Evolutionary conservation across 2,113 vertebrate species (phyloP).

Genomic region (Cottus gobio): DNA sequence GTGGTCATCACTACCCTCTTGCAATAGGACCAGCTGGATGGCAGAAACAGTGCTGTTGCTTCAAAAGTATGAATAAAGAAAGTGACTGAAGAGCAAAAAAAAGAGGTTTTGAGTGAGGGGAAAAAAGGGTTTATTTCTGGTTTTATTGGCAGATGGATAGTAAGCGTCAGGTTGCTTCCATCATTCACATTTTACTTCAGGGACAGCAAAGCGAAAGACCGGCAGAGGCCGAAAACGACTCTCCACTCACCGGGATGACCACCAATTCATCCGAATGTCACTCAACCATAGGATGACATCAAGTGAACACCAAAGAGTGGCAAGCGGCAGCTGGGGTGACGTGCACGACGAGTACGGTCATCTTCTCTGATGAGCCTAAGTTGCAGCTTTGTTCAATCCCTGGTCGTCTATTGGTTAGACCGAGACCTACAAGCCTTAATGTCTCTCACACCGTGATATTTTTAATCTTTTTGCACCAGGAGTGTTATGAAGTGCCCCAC

Average conservation of each 20-base stretch:
- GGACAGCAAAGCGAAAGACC: conserved; percentile 2
- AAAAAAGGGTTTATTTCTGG: background rate
- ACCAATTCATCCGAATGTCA: background rate
- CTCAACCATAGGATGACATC: background rate
- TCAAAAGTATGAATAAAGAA: background rate
- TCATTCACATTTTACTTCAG: conserved; percentile 28
- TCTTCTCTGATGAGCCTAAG: background rate
- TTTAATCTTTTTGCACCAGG: background rate
- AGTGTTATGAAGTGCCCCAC: background rate
- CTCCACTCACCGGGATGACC: background rate
- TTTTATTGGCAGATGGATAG: background rate
- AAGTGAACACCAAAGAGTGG: no score
- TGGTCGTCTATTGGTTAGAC: background rate
- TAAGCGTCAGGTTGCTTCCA: conserved; percentile 25
- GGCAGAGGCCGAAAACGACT: conserved; percentile 13
- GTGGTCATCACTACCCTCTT: background rate
- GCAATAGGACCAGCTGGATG: background rate
- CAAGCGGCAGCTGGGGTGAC: background rate
- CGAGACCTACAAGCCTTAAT: background rate
- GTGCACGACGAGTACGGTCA: background rate
- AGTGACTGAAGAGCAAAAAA: background rate
- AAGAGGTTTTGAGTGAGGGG: background rate
- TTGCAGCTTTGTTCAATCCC: background rate
- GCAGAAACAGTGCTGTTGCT: background rate
- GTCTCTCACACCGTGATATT: background rate